These are phyloP conservation scores for Rhinoraja longicauda DNA, from an alignment of 2,797 vertebrate species.

Conservation along the genomic window DNA sequence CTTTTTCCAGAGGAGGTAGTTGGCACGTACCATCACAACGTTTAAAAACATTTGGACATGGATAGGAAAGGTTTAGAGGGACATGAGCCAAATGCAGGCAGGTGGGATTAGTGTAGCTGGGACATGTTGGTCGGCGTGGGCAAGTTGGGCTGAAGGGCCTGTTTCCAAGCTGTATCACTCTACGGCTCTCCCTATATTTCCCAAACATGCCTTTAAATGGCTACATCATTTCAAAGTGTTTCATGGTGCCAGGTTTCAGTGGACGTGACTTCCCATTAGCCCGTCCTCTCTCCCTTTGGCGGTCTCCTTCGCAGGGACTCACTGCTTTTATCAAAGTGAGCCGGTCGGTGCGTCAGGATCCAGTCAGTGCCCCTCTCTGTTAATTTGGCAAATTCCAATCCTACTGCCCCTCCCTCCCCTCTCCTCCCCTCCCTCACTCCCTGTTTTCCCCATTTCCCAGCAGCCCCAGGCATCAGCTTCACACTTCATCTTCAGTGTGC, in stretches of 20 bases:
- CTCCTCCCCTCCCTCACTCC: no score
- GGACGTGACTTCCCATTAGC: neutral
- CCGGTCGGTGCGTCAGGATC: neutral
- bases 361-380: neutral
- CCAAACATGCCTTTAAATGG: neutral
- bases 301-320: neutral
- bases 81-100: no score
- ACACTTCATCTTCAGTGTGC: neutral
- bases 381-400: neutral
- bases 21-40: no score
- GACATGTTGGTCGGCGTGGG: no score
- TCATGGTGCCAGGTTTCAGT: neutral
- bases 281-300: neutral
- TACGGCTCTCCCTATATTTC: neutral
- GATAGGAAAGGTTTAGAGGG: no score
- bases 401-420: no score
- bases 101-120: no score
- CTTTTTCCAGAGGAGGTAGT: no score
- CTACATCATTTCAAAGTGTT: neutral
- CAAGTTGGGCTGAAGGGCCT: no score
- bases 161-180: no score
- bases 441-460: no score
- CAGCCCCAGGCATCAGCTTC: neutral
- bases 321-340: neutral
- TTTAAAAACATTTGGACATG: no score